Base-by-base conservation (phyloP, 2,888 invertebrate genomes). In the Podabrus alpinus region DNA sequence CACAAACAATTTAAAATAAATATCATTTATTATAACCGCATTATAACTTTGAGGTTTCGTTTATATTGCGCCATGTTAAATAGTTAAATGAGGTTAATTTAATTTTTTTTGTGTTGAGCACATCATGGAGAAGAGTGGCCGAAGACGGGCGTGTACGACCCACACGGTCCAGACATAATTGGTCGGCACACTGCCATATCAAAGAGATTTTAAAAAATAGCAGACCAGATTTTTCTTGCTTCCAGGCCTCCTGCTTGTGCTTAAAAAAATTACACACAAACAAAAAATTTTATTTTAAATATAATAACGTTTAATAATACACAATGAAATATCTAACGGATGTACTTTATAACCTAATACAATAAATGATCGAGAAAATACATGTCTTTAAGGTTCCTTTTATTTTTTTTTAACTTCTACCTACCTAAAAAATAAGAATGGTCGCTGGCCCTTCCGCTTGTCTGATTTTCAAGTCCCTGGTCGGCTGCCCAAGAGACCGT, bases 111-210 rank as follows among this genome's bases (percentile, higher is more conserved):
- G 82, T 83, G 82, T 83, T 80, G 83, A 81, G 75, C 80, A 77
- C 79, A 80, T 80, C 77, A 79, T 80, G 80, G 78, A 77, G 79
- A 80, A 80, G 80, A 75, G 80, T 73, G 66, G 77, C 76, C 78
- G 76, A 82, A 45, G 81, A 81, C 84, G 82, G 84, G 83, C 83
- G 83, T 83, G 83, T 81, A 82, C 85, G 82, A 83, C 86, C 86
- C 85, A 86, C 86, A 84, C 85, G 83, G 83, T 81, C 82, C 84
- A 82, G 84, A 84, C 85, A 85, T 86, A 86, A 86, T 86, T 86
- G 86, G 86, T 85, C 86, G 86, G 86, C 86, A 84, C 82, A 81
- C 84, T 82, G 82, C 82, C 83, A 84, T 84, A 84, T 85, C 85
- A 86, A 85, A 85, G 84, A 73, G 67, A 74, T 70, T 72, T 66